Evolutionary conservation across 2,113 vertebrate genomes (phyloP).

Genomic region (Danionella cerebrum): DNA sequence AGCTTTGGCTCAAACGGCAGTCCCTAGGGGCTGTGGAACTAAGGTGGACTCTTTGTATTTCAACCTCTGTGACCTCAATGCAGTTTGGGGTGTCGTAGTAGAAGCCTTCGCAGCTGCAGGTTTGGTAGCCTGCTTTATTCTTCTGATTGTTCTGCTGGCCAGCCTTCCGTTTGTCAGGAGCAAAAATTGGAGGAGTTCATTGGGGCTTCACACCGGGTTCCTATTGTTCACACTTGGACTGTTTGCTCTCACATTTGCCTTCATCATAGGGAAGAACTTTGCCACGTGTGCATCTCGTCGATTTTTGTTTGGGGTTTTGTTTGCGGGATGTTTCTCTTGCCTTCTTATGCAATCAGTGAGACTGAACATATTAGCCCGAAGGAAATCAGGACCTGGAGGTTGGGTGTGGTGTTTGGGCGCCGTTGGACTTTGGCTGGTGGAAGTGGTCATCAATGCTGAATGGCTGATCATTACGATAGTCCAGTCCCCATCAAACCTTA

Average conservation of each 20-base stretch:
- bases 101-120: constrained; percentile 77
- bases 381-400: constrained; percentile 57
- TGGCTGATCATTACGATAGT: constrained; percentile 89
- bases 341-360: constrained; percentile 73
- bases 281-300: constrained; percentile 81
- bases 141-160: constrained; percentile 79
- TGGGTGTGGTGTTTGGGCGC: constrained; percentile 70
- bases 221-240: constrained; percentile 78
- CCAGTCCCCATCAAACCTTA: constrained; percentile 36
- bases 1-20: constrained; percentile 39
- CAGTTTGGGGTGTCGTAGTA: constrained; percentile 82
- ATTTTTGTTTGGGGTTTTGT: constrained; percentile 90
- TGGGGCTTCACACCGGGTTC: constrained; percentile 73
- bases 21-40: constrained; percentile 68
- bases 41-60: constrained; percentile 76
- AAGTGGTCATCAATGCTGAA: constrained; percentile 87
- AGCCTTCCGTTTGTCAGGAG: constrained; percentile 78
- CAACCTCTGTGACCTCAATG: constrained; percentile 77
- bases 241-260: constrained; percentile 84
- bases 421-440: constrained; percentile 72
- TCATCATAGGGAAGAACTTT: constrained; percentile 77
- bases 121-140: constrained; percentile 67
- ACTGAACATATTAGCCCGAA: constrained; percentile 71
- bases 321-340: constrained; percentile 82
- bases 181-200: constrained; percentile 61